phyloP scores from a whole-genome alignment of 2,797 vertebrate species.

The Takifugu ocellatus region DNA sequence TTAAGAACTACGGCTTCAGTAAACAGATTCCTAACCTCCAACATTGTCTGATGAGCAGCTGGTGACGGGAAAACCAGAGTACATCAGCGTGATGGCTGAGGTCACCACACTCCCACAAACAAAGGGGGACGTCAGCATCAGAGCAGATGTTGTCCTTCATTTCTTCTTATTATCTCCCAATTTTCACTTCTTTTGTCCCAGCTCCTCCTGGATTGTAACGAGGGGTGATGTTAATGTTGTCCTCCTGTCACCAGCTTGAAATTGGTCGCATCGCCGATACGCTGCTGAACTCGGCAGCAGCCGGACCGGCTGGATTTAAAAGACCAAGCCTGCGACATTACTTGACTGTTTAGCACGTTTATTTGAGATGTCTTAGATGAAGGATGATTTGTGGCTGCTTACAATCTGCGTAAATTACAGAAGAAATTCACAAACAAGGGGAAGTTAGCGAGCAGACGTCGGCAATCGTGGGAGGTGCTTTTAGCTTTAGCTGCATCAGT shows the following conservation, averaged over 20 bases:
- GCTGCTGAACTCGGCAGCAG: too few species aligned
- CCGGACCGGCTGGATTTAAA: not conserved
- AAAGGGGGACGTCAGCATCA: too few species aligned
- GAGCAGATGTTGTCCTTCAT: too few species aligned
- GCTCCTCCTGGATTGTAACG: too few species aligned
- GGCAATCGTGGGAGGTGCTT: not conserved
- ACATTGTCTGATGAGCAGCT: constrained; percentile 7
- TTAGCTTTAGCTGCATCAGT: too few species aligned
- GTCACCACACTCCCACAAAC: too few species aligned
- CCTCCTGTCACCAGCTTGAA: too few species aligned
- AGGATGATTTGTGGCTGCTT: not conserved
- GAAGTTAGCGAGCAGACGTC: constrained; percentile 5
- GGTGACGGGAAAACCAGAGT: constrained; percentile 5
- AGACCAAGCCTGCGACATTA: constrained; percentile 9
- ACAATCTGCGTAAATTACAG: constrained; percentile 1
- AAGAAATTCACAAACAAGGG: constrained; percentile 19
- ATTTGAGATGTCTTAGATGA: constrained; percentile 2
- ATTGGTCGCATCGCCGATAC: too few species aligned
- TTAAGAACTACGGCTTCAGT: constrained; percentile 25
- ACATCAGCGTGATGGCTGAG: too few species aligned
- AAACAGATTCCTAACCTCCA: constrained; percentile 51
- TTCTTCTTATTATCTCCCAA: too few species aligned
- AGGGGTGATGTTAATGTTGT: not conserved
- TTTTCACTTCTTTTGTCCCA: too few species aligned
- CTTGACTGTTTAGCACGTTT: not conserved